Percentiles rank a stretch among this genome's conserved stretches.
These are phyloP conservation scores for Aplodontia rufa DNA, from an alignment of 2,113 vertebrate genomes.

Conservation along the genomic window DNA sequence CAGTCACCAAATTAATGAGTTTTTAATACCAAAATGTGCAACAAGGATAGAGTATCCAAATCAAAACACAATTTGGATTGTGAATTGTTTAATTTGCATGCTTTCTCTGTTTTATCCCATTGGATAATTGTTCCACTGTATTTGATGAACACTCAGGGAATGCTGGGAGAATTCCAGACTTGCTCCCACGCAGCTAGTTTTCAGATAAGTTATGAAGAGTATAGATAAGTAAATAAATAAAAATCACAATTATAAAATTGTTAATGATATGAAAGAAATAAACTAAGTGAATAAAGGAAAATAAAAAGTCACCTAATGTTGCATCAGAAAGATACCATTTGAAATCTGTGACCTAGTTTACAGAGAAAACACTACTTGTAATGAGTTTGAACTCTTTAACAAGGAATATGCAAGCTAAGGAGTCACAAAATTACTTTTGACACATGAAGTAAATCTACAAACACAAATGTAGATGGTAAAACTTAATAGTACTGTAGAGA, in stretches of 20 bases:
- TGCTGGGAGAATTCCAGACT: not conserved
- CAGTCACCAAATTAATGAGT: not conserved
- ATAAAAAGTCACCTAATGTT: not conserved
- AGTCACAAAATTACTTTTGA: conserved; percentile 48
- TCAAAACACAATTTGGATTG: not conserved
- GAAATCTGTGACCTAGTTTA: conserved; percentile 57
- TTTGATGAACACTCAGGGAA: not conserved
- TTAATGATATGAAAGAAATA: not conserved
- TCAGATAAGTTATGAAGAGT: not conserved
- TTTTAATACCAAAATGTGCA: not conserved
- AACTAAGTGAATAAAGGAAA: not conserved
- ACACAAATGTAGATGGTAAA: conserved; percentile 28
- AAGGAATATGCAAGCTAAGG: conserved; percentile 34
- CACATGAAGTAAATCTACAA: conserved; percentile 56
- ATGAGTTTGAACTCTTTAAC: conserved; percentile 56
- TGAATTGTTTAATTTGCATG: not conserved
- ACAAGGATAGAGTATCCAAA: not conserved
- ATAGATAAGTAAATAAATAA: not conserved
- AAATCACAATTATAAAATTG: not conserved
- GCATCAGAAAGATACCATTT: not conserved
- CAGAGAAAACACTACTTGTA: conserved; percentile 34
- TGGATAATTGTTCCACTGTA: not conserved
- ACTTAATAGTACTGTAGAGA: conserved; percentile 24
- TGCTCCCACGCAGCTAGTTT: not conserved
- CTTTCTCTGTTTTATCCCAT: not conserved